These are phyloP conservation scores for Anniella stebbinsi DNA, from an alignment of 2,797 vertebrate genomes.

Conservation along the genomic window DNA sequence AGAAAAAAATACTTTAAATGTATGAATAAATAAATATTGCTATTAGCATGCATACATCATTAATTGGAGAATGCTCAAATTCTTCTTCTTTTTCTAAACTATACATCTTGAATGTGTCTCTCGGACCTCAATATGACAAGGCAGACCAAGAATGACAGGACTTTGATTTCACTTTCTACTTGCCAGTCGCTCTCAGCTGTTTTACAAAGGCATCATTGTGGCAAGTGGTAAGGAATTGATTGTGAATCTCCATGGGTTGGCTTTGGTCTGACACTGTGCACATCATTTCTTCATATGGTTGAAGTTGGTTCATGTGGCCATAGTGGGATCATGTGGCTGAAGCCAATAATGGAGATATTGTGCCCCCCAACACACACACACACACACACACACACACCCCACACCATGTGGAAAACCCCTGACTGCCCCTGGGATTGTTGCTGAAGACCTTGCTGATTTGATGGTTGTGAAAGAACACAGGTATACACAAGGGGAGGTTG, in stretches of 20 bases:
- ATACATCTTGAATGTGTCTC: neutral
- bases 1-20: no score
- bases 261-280: neutral
- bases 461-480: neutral
- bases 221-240: neutral
- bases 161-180: neutral
- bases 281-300: neutral
- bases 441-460: neutral
- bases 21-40: no score
- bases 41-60: no score
- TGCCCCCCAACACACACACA: no score
- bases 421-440: neutral
- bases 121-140: neutral
- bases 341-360: neutral
- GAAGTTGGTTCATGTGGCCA: no score
- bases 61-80: no score
- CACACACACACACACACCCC: no score
- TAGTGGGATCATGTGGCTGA: neutral
- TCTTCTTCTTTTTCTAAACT: neutral
- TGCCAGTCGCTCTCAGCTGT: neutral
- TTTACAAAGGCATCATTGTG: neutral
- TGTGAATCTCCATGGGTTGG: neutral
- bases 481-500: neutral
- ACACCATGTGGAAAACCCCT: no score
- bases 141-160: neutral